phyloP scores from a whole-genome alignment of 2,888 invertebrate species.

The Oxytorus armatus region DNA sequence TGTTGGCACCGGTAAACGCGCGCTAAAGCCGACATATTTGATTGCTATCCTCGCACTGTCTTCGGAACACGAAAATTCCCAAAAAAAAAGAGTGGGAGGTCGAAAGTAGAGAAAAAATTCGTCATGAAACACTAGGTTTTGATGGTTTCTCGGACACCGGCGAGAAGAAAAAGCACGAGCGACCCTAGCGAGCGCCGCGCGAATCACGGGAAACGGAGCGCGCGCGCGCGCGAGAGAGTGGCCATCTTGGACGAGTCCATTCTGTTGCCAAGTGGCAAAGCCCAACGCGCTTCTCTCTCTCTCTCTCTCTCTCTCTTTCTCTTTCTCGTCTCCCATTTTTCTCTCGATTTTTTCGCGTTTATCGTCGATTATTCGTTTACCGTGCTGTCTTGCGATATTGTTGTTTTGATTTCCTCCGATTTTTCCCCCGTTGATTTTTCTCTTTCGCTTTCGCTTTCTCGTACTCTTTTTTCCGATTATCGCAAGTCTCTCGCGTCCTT shows the following conservation, averaged over 20 bases:
- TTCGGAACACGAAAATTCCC: neutral
- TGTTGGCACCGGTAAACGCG: conserved; percentile 75
- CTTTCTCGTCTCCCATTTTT: neutral
- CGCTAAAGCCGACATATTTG: conserved; percentile 53
- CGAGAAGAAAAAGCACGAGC: neutral
- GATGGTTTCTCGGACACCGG: neutral
- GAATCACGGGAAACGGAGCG: conserved; percentile 20
- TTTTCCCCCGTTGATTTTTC: conserved; percentile 14
- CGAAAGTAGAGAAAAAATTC: conserved; percentile 7
- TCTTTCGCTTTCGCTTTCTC: neutral
- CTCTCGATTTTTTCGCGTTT: conserved; percentile 48
- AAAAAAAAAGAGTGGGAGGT: neutral
- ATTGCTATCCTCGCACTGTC: conserved; percentile 8
- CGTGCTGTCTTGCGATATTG: no score
- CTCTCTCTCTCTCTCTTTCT: conserved; percentile 7
- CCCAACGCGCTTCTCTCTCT: conserved; percentile 33
- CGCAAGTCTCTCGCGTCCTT: conserved; percentile 55
- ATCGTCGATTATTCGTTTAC: conserved; percentile 51
- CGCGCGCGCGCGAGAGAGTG: conserved; percentile 33
- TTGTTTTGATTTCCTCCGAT: neutral
- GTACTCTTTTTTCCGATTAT: no score
- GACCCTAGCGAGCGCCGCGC: conserved; percentile 18
- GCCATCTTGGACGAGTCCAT: conserved; percentile 84
- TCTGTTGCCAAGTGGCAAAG: conserved; percentile 72
- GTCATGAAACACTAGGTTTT: no score